Conservation (phyloP, 1,140 invertebrate genomes). For the Akabosia matsudoensis region DNA sequence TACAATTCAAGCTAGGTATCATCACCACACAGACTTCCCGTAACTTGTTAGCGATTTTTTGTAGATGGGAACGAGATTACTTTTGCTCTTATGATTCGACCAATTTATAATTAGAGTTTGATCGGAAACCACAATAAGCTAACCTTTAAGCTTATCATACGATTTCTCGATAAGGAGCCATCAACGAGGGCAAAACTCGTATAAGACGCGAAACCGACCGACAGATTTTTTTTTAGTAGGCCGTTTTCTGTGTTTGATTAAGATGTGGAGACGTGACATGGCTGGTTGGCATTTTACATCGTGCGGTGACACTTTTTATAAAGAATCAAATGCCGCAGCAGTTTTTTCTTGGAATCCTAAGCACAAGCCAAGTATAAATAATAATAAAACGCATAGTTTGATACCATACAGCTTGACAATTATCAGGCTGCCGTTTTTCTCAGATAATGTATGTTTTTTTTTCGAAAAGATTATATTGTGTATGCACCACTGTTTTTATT, state of each 20-base stretch:
- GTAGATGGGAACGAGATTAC: no score
- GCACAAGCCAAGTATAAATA: slow-evolving; percentile 22
- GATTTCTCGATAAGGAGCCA: neutral
- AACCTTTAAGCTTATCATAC: neutral
- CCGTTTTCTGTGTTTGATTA: neutral
- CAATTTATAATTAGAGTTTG: slow-evolving; percentile 17
- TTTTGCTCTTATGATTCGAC: no score
- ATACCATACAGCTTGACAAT: neutral
- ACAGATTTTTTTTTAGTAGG: slow-evolving; percentile 3
- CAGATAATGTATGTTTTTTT: no score
- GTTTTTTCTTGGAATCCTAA: slow-evolving; percentile 6
- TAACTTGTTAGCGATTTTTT: no score
- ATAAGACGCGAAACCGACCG: neutral
- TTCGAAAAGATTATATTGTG: no score
- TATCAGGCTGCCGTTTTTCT: neutral
- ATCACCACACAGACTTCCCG: no score
- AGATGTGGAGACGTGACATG: slow-evolving; percentile 15
- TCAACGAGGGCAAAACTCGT: neutral
- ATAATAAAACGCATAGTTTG: slow-evolving; percentile 6
- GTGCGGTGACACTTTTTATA: slow-evolving; percentile 23
- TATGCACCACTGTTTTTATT: no score
- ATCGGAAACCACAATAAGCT: slow-evolving; percentile 14
- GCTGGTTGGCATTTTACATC: slow-evolving; percentile 2
- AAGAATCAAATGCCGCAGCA: slow-evolving; percentile 20
- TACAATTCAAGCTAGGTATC: no score